Conservation (phyloP, 2,888 invertebrate species). For the Scaptomyza flava region DNA sequence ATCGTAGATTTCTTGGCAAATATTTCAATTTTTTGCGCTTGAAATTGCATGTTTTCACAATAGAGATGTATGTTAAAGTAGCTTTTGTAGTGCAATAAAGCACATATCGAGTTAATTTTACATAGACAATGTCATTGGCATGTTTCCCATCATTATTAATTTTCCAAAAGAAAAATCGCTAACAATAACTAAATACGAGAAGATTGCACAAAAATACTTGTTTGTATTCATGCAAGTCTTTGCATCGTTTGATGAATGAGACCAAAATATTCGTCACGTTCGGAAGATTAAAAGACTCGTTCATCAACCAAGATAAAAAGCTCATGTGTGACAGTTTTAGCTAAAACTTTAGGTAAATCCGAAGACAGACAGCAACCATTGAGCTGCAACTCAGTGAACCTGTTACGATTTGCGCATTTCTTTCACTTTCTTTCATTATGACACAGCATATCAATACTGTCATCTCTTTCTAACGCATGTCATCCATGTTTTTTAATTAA, state of each 20-base stretch:
- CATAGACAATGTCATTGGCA: conserved; percentile 69
- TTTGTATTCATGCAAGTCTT: conserved; percentile 7
- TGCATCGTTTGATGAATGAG: conserved; percentile 38
- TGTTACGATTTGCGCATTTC: conserved; percentile 55
- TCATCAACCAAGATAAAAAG: conserved; percentile 22
- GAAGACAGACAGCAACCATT: conserved; percentile 2
- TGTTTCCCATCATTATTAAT: conserved; percentile 68
- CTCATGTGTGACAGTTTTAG: conserved; percentile 60
- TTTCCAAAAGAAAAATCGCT: conserved; percentile 45
- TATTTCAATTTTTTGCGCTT: conserved; percentile 18
- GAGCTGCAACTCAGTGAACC: conserved; percentile 40
- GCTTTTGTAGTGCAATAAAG: conserved; percentile 51
- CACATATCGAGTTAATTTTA: conserved; percentile 4
- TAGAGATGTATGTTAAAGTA: conserved; percentile 44
- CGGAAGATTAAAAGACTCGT: conserved; percentile 33
- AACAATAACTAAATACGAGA: conserved; percentile 28
- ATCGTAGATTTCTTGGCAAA: conserved; percentile 14
- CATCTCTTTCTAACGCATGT: conserved; percentile 43
- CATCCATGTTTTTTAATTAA: conserved; percentile 61
- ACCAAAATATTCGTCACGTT: conserved; percentile 50
- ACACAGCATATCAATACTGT: conserved; percentile 16
- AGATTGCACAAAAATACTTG: conserved; percentile 19
- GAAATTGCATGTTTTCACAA: conserved; percentile 37
- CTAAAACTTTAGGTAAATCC: conserved; percentile 22
- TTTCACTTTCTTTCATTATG: conserved; percentile 64